Conservation (phyloP, 2,797 vertebrate species). For the Propithecus perrieri region DNA sequence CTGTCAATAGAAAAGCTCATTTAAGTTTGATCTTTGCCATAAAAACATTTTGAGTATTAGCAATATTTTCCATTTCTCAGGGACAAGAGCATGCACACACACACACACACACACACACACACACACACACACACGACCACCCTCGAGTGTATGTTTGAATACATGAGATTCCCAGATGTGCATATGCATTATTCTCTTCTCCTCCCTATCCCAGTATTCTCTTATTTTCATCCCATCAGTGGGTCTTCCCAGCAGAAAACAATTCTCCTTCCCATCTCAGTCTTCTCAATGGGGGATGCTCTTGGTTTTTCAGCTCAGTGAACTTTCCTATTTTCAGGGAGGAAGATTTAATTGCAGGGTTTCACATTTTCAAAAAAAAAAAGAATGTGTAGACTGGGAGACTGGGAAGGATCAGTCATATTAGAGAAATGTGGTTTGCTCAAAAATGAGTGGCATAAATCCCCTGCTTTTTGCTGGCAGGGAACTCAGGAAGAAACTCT, state of each 20-base stretch:
- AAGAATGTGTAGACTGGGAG: constrained; percentile 63
- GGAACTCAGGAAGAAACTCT: constrained; percentile 44
- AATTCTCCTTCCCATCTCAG: not conserved
- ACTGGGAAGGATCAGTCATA: constrained; percentile 59
- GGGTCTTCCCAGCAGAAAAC: not conserved
- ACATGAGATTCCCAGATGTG: not conserved
- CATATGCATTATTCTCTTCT: not conserved
- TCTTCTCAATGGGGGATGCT: not conserved
- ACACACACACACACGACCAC: no score
- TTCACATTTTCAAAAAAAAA: constrained; percentile 64
- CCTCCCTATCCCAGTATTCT: not conserved
- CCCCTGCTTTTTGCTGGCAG: constrained; percentile 29
- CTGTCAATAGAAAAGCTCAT: not conserved
- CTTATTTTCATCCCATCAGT: not conserved
- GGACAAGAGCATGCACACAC: not conserved
- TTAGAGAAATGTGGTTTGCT: constrained; percentile 66
- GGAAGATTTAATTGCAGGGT: constrained; percentile 66
- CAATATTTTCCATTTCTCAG: not conserved
- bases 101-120: no score
- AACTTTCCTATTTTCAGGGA: constrained; percentile 39
- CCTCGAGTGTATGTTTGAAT: not conserved
- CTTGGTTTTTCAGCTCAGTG: constrained; percentile 48
- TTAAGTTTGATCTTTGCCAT: constrained; percentile 4
- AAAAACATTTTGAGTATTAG: not conserved
- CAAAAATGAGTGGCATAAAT: constrained; percentile 56